Percentiles rank a stretch among this genome's conserved stretches.
Evolutionary conservation across 2,113 vertebrate genomes (phyloP).

Genomic region (Salvator merianae): DNA sequence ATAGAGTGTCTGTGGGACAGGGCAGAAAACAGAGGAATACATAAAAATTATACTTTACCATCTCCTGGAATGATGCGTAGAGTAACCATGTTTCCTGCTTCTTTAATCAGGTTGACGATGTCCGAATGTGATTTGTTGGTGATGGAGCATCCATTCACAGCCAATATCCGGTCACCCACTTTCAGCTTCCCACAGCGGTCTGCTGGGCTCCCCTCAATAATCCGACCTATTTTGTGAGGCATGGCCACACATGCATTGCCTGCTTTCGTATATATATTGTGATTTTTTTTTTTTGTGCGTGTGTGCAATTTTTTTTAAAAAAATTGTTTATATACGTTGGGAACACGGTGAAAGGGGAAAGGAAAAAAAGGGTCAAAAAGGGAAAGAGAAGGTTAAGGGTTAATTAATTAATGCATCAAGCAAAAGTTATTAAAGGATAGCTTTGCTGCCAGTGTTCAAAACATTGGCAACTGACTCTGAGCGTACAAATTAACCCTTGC

Average conservation of each 20-base stretch:
- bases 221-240: conserved; percentile 99
- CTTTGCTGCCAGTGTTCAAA: conserved; percentile 75
- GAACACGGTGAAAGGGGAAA: conserved; percentile 75
- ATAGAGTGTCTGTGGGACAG: neutral
- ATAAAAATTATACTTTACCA: conserved; percentile 83
- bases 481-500: conserved; percentile 31
- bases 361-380: conserved; percentile 85
- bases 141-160: conserved; percentile 96
- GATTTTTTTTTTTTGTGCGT: conserved; percentile 42
- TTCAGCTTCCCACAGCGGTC: conserved; percentile 99
- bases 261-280: conserved; percentile 86
- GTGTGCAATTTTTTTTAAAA: conserved; percentile 39
- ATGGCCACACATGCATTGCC: conserved; percentile 99
- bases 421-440: conserved; percentile 85
- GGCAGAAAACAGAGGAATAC: neutral
- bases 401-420: conserved; percentile 87
- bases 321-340: conserved; percentile 67
- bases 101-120: conserved; percentile 99
- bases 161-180: conserved; percentile 98
- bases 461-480: conserved; percentile 72
- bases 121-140: conserved; percentile 99
- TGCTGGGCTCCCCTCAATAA: conserved; percentile 98
- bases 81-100: conserved; percentile 97
- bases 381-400: conserved; percentile 88
- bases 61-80: conserved; percentile 98